phyloP scores from a whole-genome alignment of 2,888 invertebrate genomes.

The Pteria penguin region DNA sequence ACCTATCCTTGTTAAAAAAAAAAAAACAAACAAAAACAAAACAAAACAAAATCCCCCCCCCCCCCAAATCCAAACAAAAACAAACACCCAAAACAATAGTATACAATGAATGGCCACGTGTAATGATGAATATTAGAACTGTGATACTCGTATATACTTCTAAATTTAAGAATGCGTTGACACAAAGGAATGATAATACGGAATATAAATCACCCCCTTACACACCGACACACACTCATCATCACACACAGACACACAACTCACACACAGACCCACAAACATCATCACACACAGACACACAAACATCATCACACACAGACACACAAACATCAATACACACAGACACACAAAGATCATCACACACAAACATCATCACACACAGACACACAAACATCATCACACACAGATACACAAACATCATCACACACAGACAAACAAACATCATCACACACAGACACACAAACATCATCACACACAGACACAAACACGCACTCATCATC shows the following conservation, averaged over 20 bases:
- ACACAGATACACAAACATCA: neutral
- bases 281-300: neutral
- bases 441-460: neutral
- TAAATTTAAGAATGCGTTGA: too few species aligned
- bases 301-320: neutral
- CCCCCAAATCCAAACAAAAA: too few species aligned
- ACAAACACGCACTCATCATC: neutral
- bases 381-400: conserved; percentile 5
- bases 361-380: neutral
- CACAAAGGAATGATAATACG: too few species aligned
- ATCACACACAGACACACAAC: neutral
- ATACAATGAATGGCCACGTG: too few species aligned
- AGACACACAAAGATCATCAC: neutral
- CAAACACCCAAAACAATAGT: too few species aligned
- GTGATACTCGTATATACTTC: too few species aligned
- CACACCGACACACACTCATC: neutral
- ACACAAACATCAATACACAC: neutral
- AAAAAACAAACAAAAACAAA: too few species aligned
- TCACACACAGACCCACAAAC: neutral
- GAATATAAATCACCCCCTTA: too few species aligned
- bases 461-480: neutral
- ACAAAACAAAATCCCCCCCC: too few species aligned
- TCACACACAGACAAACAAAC: neutral
- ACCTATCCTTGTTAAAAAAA: too few species aligned
- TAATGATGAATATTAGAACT: too few species aligned